Base-by-base conservation (phyloP, 2,888 invertebrate species). In the Cyrtodaria siliqua region DNA sequence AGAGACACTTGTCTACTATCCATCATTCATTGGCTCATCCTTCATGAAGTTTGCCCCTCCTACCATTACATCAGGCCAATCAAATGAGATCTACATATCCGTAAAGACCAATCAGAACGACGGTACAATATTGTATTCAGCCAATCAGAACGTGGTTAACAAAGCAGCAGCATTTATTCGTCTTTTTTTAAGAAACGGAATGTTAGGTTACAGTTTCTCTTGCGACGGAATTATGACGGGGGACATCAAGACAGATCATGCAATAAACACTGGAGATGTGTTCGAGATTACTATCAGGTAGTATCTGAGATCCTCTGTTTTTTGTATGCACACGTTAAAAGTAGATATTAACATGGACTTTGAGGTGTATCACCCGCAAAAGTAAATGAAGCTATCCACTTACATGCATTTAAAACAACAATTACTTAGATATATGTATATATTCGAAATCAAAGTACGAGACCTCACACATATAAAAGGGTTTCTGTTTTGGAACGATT, bases 71-170 rank as follows among this genome's bases (percentile, higher is more conserved):
- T 33, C 59, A 18, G 56, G 20, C 55, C 57, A 67, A 29, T 33
- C 68, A n/a, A 77, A 77, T 60, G 77, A 77, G 53, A 55, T 77
- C 4, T 67, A 59, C 23, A 26, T 77, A n/a, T 67, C 67, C 3
- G 26, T 71, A 4, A 77, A 67, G 47, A 63, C 71, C 26, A 67
- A 55, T 2, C 59, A 71, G 38, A 26, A 29, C 40, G 53, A 63
- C 56, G 77, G 67, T 3, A 55, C 60, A n/a, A 38, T 77, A 26
- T 40, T 77, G 4, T 62, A 50, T 23, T 67, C 71, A 26, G 27
- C 55, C 57, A 59, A 64, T 59, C 63, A 63, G 26, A 53, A 61
- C 23, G 26, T 14, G 3, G 50, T 27, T 33, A n/a, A 33, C 20
- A 40, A 18, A 9, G 33, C 26, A 1, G 24, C 24, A 18, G 49